A percentile compares a stretch with the other conserved stretches of the same genome.
These are phyloP conservation scores for Nannoperca obscura DNA, from an alignment of 2,797 vertebrate species.

Conservation along the genomic window DNA sequence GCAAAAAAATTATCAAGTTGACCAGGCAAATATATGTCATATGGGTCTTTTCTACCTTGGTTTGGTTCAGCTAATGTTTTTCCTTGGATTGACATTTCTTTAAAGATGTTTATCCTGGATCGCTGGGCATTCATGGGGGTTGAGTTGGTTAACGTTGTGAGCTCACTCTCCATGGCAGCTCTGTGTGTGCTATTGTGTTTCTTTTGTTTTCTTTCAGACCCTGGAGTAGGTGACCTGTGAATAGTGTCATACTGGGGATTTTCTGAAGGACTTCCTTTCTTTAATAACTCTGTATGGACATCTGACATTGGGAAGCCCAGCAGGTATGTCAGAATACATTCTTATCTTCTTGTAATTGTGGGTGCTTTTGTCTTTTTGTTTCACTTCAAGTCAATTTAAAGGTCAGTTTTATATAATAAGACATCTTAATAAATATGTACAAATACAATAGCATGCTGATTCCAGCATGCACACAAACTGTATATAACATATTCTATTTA, in stretches of 20 bases:
- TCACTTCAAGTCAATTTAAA: background rate
- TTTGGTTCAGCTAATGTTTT: constrained; percentile 54
- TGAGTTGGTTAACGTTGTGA: constrained; percentile 57
- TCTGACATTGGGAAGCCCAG: constrained; percentile 60
- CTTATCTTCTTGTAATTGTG: constrained; percentile 14
- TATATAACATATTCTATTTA: too few relatives aligned
- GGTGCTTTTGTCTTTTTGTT: constrained; percentile 15
- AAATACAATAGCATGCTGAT: background rate
- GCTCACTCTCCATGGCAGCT: constrained; percentile 61
- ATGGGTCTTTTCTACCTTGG: constrained; percentile 30
- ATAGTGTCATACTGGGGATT: constrained; percentile 50
- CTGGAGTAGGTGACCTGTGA: constrained; percentile 72
- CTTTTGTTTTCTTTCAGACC: constrained; percentile 72
- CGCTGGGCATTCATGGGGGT: constrained; percentile 63
- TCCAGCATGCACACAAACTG: background rate
- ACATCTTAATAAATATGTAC: background rate
- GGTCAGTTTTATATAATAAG: constrained; percentile 6
- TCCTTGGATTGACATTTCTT: constrained; percentile 69
- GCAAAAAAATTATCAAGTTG: constrained; percentile 75
- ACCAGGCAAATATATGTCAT: constrained; percentile 62
- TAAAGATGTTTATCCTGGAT: constrained; percentile 75
- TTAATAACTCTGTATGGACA: constrained; percentile 54
- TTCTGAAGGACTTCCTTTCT: constrained; percentile 55
- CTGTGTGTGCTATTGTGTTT: constrained; percentile 62
- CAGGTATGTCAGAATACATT: constrained; percentile 70